phyloP scores from a whole-genome alignment of 2,888 invertebrate species.

The Brachyptera putata region DNA sequence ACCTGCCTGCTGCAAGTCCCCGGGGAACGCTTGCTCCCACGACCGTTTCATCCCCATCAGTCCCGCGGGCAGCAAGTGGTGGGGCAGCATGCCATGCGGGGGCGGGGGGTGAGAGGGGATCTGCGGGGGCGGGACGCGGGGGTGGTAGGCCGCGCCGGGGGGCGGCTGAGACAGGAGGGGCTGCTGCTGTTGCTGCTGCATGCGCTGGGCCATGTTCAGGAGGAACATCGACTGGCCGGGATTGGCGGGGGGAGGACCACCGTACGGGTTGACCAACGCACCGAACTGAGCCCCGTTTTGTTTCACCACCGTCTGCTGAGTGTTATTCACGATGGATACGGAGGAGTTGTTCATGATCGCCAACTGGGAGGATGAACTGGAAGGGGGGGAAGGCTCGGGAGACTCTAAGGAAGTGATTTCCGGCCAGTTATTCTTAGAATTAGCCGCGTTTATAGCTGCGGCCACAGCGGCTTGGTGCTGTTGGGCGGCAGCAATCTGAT shows the following conservation, averaged over 20 bases:
- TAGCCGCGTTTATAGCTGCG: conserved; percentile 39
- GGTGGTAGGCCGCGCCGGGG: conserved; percentile 40
- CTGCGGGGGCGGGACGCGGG: conserved; percentile 36
- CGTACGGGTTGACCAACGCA: conserved; percentile 41
- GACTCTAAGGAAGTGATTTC: neutral
- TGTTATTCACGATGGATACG: neutral
- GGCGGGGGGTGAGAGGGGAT: conserved; percentile 29
- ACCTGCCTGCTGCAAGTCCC: conserved; percentile 38
- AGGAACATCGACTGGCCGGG: conserved; percentile 27
- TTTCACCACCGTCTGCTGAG: neutral
- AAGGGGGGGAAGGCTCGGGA: neutral
- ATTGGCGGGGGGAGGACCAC: conserved; percentile 41
- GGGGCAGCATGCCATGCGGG: conserved; percentile 30
- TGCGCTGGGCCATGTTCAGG: conserved; percentile 29
- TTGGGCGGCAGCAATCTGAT: conserved; percentile 43
- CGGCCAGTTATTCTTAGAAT: neutral
- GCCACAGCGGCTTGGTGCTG: conserved; percentile 62
- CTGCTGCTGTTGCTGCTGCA: conserved; percentile 23
- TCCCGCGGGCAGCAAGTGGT: conserved; percentile 43
- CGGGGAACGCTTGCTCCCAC: conserved; percentile 68
- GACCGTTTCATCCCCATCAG: conserved; percentile 57
- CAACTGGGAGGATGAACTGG: neutral
- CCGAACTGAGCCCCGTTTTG: neutral
- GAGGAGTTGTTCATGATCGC: conserved; percentile 1
- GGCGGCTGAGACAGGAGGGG: conserved; percentile 24